Evolutionary conservation across 2,888 invertebrate genomes (phyloP), one percentile per base, ranked within the genome.

Genomic region (Acronicta alni): DNA sequence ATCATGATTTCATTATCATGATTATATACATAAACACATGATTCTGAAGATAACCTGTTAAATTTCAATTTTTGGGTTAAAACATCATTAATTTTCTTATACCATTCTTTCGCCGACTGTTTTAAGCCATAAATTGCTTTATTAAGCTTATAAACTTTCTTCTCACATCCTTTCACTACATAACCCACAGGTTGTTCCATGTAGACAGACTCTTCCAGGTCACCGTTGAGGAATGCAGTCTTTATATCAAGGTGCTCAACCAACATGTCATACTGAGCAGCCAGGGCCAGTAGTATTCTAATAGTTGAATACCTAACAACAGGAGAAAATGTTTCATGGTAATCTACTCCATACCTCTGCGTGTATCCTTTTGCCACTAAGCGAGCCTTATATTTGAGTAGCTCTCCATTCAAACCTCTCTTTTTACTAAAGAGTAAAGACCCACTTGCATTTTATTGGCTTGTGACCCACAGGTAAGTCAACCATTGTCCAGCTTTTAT

Each of bases 281-380:
- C 52, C 17, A 62, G 0, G 1, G 53, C 39, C 6, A 62, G 16
- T 2, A 62, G 16, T 3, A 32, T 48, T 17, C 52, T 32, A 2
- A 61, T 37, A n/a, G 56, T 56, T 3, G 56, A 52, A 18, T 61
- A 39, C 7, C 61, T n/a, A 8, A 56, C 52, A 1, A 61, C 56
- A 0, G 56, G 61, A n/a, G 61, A 37, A 16, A 51, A 56, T 0
- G 61, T 62, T 37, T 62, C 57, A 0, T 23, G 3, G 16, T 57
- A 57, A n/a, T 62, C 47, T 10, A 57, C 15, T 0, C 56, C 61
- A 30, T 52, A 48, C 15, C 41, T 20, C 16, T 61, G 52, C 0
- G 42, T 44, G 15, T 18, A 56, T 0, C 56, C 61, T 18, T 52
- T 52, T 1, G 60, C 60, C 0, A 61, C 60, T 2, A 61, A n/a